A percentile compares a stretch with the other conserved stretches of the same genome.
These are phyloP conservation scores for Muscicapa striata DNA, from an alignment of 2,797 vertebrate species.

Conservation along the genomic window DNA sequence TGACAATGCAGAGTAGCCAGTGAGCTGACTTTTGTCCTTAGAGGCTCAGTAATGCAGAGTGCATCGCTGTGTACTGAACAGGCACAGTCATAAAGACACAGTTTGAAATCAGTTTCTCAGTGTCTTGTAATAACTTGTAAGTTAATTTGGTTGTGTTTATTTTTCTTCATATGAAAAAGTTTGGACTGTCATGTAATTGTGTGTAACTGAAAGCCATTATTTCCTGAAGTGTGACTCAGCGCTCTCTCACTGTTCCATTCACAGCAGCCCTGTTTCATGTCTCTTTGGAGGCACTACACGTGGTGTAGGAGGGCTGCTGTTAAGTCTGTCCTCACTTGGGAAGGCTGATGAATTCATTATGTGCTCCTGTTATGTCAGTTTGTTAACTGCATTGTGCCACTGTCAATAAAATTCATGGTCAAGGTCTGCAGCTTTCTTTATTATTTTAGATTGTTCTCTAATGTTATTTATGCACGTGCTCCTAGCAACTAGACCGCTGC, in stretches of 20 bases:
- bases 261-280: not conserved
- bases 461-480: not conserved
- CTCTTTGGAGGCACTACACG: not conserved
- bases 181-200: not conserved
- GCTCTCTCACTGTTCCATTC: not conserved
- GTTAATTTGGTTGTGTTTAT: conserved; percentile 19
- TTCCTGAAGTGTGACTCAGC: not conserved
- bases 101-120: not conserved
- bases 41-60: not conserved
- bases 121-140: not conserved
- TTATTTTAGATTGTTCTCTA: conserved; percentile 36
- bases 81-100: not conserved
- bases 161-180: not conserved
- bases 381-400: conserved; percentile 27
- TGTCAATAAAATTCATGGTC: conserved; percentile 21
- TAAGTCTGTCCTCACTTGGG: not conserved
- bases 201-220: conserved; percentile 9
- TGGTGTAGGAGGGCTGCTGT: conserved; percentile 19
- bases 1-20: not conserved
- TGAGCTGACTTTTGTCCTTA: not conserved
- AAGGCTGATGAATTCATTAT: conserved; percentile 1
- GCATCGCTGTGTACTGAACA: not conserved
- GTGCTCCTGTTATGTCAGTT: not conserved
- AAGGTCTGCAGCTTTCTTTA: not conserved
- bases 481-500: not conserved